phyloP scores from a whole-genome alignment of 2,888 invertebrate species.

The Amorpha juglandis region DNA sequence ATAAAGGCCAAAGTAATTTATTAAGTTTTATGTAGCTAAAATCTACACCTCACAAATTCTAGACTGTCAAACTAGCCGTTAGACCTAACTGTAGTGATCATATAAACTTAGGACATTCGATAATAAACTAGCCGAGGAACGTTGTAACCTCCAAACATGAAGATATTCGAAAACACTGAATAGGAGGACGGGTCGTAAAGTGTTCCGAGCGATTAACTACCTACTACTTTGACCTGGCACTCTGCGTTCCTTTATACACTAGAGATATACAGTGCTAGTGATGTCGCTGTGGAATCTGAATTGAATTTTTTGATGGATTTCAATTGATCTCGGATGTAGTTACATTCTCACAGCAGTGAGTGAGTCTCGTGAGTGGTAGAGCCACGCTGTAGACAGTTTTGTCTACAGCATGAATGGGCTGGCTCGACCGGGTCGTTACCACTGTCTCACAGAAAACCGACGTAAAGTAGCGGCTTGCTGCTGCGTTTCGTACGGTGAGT shows the following conservation, averaged over 20 bases:
- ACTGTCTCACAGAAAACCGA: no score
- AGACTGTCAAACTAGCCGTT: background rate
- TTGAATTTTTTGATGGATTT: background rate
- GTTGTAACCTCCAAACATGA: constrained; percentile 15
- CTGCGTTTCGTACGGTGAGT: no score
- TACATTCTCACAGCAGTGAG: no score
- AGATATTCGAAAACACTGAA: constrained; percentile 26
- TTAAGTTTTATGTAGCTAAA: background rate
- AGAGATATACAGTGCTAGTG: no score
- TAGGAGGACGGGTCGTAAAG: constrained; percentile 57
- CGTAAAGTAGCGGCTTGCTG: no score
- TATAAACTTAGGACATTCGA: background rate
- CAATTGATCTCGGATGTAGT: background rate
- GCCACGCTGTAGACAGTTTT: no score
- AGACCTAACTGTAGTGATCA: background rate
- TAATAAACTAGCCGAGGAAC: constrained; percentile 18
- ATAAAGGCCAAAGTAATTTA: background rate
- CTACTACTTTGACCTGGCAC: constrained; percentile 59
- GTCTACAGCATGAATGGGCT: no score
- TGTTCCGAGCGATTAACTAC: constrained; percentile 68
- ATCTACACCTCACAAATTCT: background rate
- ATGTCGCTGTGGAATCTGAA: constrained; percentile 13
- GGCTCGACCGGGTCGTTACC: no score
- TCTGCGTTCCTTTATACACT: constrained; percentile 46
- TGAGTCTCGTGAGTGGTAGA: no score